Percentiles rank a stretch among this genome's conserved stretches.
Conservation (phyloP, 2,888 invertebrate genomes). For the Cetonia aurata region DNA sequence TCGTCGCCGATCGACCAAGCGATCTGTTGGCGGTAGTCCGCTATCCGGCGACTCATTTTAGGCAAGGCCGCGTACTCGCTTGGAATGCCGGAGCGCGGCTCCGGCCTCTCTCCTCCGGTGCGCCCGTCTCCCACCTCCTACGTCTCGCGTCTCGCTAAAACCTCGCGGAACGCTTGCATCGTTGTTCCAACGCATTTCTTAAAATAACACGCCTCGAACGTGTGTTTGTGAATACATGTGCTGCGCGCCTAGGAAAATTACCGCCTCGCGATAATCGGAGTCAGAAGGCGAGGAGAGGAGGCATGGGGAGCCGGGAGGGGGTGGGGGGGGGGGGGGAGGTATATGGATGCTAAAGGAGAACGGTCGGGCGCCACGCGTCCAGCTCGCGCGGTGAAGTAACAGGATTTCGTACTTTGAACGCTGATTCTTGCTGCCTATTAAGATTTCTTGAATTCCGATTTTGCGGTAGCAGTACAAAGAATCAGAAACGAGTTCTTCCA, state of each 20-base stretch:
- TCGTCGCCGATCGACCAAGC: neutral
- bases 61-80: slow-evolving; percentile 56
- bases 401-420: neutral
- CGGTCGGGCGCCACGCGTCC: neutral
- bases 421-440: neutral
- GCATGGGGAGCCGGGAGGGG: too few relatives aligned
- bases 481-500: too few relatives aligned
- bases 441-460: neutral
- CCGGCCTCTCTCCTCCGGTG: neutral
- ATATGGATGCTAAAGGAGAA: too few relatives aligned
- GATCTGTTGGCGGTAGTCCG: neutral
- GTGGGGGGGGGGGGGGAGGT: too few relatives aligned
- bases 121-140: neutral
- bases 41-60: slow-evolving; percentile 18
- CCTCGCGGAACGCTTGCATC: neutral
- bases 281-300: too few relatives aligned
- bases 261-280: too few relatives aligned
- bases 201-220: neutral
- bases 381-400: neutral
- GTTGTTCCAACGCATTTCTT: neutral
- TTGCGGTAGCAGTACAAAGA: too few relatives aligned
- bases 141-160: neutral
- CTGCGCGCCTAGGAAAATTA: too few relatives aligned
- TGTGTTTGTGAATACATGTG: neutral
- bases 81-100: slow-evolving; percentile 51